Base-by-base conservation (phyloP, 2,113 vertebrate species). In the Argyrosomus japonicus region DNA sequence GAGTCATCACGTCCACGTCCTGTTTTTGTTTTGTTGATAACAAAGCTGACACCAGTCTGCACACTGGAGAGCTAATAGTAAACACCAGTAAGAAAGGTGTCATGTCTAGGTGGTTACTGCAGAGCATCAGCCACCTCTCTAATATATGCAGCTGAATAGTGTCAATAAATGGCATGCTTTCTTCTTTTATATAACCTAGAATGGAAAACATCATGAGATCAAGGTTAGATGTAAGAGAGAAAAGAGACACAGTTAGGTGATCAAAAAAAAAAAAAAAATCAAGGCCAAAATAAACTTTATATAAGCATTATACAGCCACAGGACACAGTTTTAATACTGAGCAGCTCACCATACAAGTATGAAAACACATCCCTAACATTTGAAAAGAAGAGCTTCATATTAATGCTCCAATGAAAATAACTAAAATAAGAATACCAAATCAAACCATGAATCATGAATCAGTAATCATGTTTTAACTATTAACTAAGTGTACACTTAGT, bases 21-120 rank as follows among this genome's bases (percentile, higher is more conserved):
- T 23, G 45, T 29, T 3, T 1, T 13, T 57, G 50, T 45, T 50
- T 36, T 61, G 51, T 50, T 72, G 32, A 75, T 40, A 60, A 79
- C 47, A 58, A 75, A 45, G 56, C 40, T 19, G 50, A 29, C 40
- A 68, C 48, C 72, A 47, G 60, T 47, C 13, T 27, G 50, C 4
- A 47, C 54, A 57, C n/a, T 25, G 21, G 32, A 71, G 70, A 71
- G 47, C 48, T 64, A 19, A 64, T 25, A 19, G 48, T 45, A 61
- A 65, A 61, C 45, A 32, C 17, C 79, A 77, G 32, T 18, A 29
- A 65, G 43, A 68, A 23, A 77, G 68, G 64, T 83, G 47, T 32
- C 74, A 23, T 62, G 45, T 74, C 29, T 51, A 5, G 7, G 45
- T 18, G 65, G 40, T 74, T 56, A 47, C 11, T 78, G 69, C 56